phyloP scores from a whole-genome alignment of 2,888 invertebrate species.

The Drosophila greeni region DNA sequence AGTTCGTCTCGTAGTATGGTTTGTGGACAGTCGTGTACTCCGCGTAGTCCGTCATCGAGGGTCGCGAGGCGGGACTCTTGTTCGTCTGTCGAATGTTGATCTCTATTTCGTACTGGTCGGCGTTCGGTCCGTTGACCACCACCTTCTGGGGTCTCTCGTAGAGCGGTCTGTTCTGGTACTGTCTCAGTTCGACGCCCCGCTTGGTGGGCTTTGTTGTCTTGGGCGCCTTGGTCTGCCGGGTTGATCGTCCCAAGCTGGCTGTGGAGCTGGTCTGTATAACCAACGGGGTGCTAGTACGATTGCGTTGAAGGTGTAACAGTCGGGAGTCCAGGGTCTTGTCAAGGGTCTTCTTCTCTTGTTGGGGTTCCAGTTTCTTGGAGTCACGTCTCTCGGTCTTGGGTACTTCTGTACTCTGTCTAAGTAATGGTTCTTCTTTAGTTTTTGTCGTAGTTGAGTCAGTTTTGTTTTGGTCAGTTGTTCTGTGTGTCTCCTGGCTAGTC shows the following conservation, averaged over 20 bases:
- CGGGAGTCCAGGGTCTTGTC: constrained; percentile 5
- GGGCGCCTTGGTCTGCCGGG: constrained; percentile 42
- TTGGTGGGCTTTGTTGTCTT: constrained; percentile 55
- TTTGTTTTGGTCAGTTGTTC: constrained; percentile 8
- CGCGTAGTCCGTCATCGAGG: constrained; percentile 33
- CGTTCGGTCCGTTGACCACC: constrained; percentile 69
- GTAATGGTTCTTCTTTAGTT: neutral
- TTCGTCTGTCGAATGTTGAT: constrained; percentile 78
- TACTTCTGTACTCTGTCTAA: constrained; percentile 17
- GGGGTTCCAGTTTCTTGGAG: neutral
- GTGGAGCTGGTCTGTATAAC: constrained; percentile 16
- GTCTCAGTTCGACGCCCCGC: constrained; percentile 69
- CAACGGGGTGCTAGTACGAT: constrained; percentile 23
- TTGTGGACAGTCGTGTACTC: constrained; percentile 66
- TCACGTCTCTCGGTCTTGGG: constrained; percentile 10
- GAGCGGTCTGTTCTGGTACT: constrained; percentile 65
- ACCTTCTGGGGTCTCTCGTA: constrained; percentile 74
- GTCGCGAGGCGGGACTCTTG: constrained; percentile 56
- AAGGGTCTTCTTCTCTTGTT: neutral
- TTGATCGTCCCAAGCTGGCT: constrained; percentile 16
- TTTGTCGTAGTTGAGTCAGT: neutral
- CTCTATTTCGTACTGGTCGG: constrained; percentile 78
- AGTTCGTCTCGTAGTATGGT: constrained; percentile 63
- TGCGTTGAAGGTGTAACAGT: constrained; percentile 40
- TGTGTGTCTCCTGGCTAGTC: constrained; percentile 18